These are phyloP conservation scores for Hoplias malabaricus DNA, from an alignment of 2,113 vertebrate species.

Conservation along the genomic window DNA sequence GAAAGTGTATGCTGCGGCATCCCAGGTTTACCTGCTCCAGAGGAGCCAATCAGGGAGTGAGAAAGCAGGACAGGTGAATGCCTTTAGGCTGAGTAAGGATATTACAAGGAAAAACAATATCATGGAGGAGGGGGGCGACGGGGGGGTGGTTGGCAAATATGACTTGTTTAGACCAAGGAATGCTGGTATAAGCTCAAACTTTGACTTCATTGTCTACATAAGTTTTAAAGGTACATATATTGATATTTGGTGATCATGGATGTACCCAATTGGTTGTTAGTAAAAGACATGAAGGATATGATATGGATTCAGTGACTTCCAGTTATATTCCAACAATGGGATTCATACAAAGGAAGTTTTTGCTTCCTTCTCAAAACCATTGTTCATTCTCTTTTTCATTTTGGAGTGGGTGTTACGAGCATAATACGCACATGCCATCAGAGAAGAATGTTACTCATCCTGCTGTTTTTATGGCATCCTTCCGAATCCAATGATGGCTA, in stretches of 20 bases:
- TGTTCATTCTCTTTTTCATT: not conserved
- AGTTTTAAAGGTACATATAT: too few species aligned
- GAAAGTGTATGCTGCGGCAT: slow-evolving; percentile 45
- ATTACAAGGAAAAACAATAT: slow-evolving; percentile 59
- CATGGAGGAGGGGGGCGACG: not conserved
- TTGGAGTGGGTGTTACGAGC: not conserved
- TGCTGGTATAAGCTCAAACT: not conserved
- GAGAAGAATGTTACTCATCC: not conserved
- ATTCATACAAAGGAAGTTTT: not conserved
- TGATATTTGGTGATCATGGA: not conserved
- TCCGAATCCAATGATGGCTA: too few species aligned
- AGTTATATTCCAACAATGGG: not conserved
- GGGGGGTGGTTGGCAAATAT: not conserved
- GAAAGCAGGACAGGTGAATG: slow-evolving; percentile 65
- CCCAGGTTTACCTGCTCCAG: slow-evolving; percentile 53
- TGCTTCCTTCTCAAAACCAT: not conserved
- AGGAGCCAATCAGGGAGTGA: slow-evolving; percentile 68
- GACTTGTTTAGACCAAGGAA: not conserved
- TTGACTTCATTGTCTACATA: not conserved
- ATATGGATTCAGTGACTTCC: not conserved
- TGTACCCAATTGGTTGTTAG: too few species aligned
- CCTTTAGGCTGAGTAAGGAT: slow-evolving; percentile 63
- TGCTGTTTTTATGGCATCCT: not conserved
- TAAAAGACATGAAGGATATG: not conserved
- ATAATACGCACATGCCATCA: not conserved